Base-by-base conservation (phyloP, 2,888 invertebrate species). In the Aphelenchoides bicaudatus region DNA sequence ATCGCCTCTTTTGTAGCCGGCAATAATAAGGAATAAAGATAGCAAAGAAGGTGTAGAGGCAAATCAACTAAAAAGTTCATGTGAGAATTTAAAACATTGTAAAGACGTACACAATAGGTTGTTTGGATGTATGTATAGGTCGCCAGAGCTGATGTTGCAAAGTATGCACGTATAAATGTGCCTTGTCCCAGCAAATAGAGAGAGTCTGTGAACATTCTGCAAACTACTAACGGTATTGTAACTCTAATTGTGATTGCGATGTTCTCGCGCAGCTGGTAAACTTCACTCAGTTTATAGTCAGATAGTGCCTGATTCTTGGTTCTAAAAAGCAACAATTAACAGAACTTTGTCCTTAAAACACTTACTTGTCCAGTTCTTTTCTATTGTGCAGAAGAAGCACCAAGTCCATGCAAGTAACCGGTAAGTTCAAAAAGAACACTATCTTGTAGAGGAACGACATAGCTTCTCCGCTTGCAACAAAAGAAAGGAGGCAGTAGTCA, bases 211-310 rank as follows among this genome's bases (percentile, higher is more conserved):
- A 43, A 10, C 21, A 6, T 21, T 21, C 25, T 19, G 21, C 21
- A 43, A 8, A 43, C 10, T n/a, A 43, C n/a, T 19, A 43, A 43
- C 6, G 43, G 43, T 10, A 21, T 25, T 19, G 6, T 43, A 8
- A n/a, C 25, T 19, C 43, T 19, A n/a, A 43, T 43, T 8, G 10
- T 43, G 16, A 43, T 6, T n/a, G n/a, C n/a, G 6, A 43, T 8
- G 43, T 43, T 43, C 43, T 43, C 43, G 16, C 43, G 43, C 10
- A 43, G 6, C 25, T 43, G 43, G 25, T 43, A 43, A 19, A 21
- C 10, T 6, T n/a, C 6, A 6, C 43, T n/a, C 16, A 43, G 43
- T n/a, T 8, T 6, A 25, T 43, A 19, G 43, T 19, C n/a, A 19
- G 43, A 19, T 6, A 25, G 23, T 8, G 10, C 25, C 16, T n/a